phyloP scores from a whole-genome alignment of 2,888 invertebrate species.

The Sinotaia quadrata region DNA sequence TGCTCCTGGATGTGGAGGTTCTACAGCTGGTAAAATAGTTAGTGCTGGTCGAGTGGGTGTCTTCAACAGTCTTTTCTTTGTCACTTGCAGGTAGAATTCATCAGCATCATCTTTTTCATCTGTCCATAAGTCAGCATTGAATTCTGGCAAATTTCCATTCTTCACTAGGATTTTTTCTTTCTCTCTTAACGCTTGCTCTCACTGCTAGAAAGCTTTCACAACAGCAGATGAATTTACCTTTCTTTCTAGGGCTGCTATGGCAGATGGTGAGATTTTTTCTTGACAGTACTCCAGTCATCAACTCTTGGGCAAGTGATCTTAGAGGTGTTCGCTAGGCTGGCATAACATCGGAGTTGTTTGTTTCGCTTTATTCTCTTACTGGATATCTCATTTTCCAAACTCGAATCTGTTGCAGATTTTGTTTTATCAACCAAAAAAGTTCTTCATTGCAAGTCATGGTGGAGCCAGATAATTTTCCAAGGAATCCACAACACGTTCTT shows the following conservation, averaged over 20 bases:
- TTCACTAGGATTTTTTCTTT: too few relatives aligned
- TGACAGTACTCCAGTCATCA: slow-evolving; percentile 1
- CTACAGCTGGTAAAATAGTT: slow-evolving; percentile 77
- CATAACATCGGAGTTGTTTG: background rate
- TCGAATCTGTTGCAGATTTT: background rate
- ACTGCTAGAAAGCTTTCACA: background rate
- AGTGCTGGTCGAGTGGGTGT: background rate
- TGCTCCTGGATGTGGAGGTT: slow-evolving; percentile 88
- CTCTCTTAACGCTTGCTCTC: too few relatives aligned
- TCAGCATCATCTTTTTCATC: background rate
- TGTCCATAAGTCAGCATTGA: background rate
- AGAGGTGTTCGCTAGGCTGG: background rate
- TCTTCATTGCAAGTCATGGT: too few relatives aligned
- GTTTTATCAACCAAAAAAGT: slow-evolving; percentile 82
- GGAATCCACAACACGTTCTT: too few relatives aligned
- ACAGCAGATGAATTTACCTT: background rate
- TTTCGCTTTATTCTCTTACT: too few relatives aligned
- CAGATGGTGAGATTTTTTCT: too few relatives aligned
- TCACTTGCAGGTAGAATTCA: slow-evolving; percentile 16
- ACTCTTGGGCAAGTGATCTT: background rate
- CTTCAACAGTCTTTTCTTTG: slow-evolving; percentile 6
- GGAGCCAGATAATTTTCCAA: too few relatives aligned
- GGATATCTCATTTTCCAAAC: too few relatives aligned
- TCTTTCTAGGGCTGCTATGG: too few relatives aligned
- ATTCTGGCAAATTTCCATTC: background rate